Conservation (phyloP, 1,140 invertebrate species). For the Euwallacea similis region DNA sequence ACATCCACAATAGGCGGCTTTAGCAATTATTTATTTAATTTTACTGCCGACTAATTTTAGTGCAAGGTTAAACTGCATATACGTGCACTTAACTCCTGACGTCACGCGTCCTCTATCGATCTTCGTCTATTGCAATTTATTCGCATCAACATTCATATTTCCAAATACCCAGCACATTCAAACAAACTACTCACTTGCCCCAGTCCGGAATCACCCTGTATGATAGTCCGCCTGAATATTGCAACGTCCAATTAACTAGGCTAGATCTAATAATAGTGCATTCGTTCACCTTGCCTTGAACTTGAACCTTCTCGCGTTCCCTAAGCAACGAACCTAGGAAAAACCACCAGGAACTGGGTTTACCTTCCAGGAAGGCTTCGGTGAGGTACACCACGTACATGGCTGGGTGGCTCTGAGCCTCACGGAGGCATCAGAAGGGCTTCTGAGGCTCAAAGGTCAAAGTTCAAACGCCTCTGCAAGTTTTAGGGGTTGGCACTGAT, state of each 20-base stretch:
- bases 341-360: constrained; percentile 6
- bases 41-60: constrained; percentile 52
- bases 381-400: constrained; percentile 31
- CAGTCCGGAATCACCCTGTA: no score
- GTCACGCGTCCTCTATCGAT: constrained; percentile 42
- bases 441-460: constrained; percentile 46
- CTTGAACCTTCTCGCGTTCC: constrained; percentile 49
- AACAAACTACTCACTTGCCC: no score
- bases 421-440: constrained; percentile 37
- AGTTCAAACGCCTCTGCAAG: constrained; percentile 41
- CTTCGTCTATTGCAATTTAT: constrained; percentile 14
- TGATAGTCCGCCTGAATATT: constrained; percentile 3
- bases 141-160: no score
- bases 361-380: constrained; percentile 12
- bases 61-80: constrained; percentile 51
- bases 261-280: constrained; percentile 41
- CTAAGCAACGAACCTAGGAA: background rate
- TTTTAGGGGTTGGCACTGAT: background rate
- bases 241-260: constrained; percentile 32
- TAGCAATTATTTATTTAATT: constrained; percentile 19
- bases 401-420: background rate
- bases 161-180: no score
- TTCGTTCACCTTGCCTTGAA: constrained; percentile 50
- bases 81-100: constrained; percentile 39
- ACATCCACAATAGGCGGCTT: background rate